A percentile compares a stretch with the other conserved stretches of the same genome.
Conservation (phyloP, 2,113 vertebrate species). For the Actinemys pallida region DNA sequence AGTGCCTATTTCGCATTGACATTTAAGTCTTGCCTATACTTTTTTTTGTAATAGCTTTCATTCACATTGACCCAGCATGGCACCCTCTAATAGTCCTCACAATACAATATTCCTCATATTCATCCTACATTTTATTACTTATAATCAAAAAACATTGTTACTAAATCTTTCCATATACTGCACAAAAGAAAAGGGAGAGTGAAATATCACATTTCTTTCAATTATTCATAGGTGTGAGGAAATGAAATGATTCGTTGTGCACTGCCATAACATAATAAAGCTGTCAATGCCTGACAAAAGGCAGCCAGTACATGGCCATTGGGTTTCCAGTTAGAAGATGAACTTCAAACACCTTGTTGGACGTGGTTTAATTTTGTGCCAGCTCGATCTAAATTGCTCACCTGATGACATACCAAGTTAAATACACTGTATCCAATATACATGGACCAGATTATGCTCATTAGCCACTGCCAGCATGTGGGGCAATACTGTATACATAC, state of each 20-base stretch:
- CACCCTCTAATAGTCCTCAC: neutral
- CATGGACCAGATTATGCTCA: accelerated
- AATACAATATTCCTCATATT: conserved; percentile 19
- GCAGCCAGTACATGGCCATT: neutral
- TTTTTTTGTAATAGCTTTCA: neutral
- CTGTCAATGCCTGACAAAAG: neutral
- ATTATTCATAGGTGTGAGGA: conserved; percentile 64
- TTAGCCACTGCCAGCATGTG: accelerated
- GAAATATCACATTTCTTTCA: conserved; percentile 57
- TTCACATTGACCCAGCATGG: neutral
- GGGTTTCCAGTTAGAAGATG: neutral
- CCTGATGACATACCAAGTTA: accelerated
- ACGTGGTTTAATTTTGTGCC: neutral
- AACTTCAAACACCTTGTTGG: neutral
- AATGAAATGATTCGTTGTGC: conserved; percentile 35
- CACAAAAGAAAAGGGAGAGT: conserved; percentile 23
- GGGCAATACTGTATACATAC: neutral
- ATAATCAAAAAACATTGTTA: conserved; percentile 50
- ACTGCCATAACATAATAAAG: neutral
- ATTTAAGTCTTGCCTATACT: neutral
- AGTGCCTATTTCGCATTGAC: neutral
- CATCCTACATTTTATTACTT: conserved; percentile 37
- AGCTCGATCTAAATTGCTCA: neutral
- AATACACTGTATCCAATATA: accelerated
- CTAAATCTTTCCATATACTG: conserved; percentile 48